These are phyloP conservation scores for Helobdella robusta DNA, from an alignment of 2,888 invertebrate genomes.

Conservation along the genomic window DNA sequence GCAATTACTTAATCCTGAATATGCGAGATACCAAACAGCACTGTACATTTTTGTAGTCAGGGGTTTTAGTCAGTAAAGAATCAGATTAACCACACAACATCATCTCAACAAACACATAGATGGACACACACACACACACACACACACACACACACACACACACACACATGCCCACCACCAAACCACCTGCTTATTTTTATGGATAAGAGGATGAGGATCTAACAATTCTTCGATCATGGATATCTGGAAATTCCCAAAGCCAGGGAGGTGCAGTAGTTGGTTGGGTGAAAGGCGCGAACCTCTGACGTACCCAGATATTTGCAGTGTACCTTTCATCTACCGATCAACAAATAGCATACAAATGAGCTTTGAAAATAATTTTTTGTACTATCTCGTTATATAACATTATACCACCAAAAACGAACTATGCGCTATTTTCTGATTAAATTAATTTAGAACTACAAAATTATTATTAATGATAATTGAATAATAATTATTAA, in stretches of 20 bases:
- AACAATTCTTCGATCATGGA: constrained; percentile 57
- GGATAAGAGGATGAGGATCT: constrained; percentile 42
- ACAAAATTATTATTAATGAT: too few species aligned
- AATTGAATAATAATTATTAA: background rate
- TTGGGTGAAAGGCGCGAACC: constrained; percentile 77
- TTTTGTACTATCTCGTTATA: too few species aligned
- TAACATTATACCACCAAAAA: too few species aligned
- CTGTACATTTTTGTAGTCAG: too few species aligned
- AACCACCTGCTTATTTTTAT: background rate
- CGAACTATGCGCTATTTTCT: too few species aligned
- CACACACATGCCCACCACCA: background rate
- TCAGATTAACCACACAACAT: too few species aligned
- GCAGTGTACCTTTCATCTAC: constrained; percentile 42
- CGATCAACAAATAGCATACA: too few species aligned
- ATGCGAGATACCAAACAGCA: too few species aligned
- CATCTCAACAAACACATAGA: background rate
- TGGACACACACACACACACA: background rate
- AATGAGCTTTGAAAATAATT: too few species aligned
- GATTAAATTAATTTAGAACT: too few species aligned
- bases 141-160: background rate
- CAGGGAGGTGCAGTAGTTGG: constrained; percentile 77
- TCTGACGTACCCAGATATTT: constrained; percentile 76
- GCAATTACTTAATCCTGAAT: too few species aligned
- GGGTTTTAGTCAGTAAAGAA: too few species aligned
- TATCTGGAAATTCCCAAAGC: constrained; percentile 87